Evolutionary conservation across 2,113 vertebrate genomes (phyloP).

Genomic region (Hassar affinis): DNA sequence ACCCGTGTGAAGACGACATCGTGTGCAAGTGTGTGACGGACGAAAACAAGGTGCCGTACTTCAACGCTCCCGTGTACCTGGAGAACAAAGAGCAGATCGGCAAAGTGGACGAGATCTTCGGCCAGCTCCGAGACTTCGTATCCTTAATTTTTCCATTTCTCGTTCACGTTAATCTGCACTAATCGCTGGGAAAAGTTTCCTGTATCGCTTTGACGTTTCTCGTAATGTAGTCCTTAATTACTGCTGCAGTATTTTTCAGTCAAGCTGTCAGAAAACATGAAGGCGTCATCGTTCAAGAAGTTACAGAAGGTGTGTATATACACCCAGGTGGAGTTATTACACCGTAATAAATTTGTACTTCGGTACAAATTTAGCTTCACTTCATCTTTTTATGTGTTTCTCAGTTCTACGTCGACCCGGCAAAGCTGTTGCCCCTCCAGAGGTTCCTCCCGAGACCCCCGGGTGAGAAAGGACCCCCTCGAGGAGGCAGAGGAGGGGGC

Average conservation of each 20-base stretch:
- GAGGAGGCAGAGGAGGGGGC: conserved; percentile 84
- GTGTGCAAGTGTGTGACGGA: conserved; percentile 92
- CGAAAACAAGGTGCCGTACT: conserved; percentile 96
- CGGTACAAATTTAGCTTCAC: background rate
- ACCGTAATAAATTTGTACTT: no score
- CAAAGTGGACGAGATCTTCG: conserved; percentile 98
- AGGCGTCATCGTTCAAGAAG: conserved; percentile 95
- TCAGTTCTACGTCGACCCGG: conserved; percentile 96
- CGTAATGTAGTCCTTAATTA: conserved; percentile 73
- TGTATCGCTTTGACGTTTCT: background rate
- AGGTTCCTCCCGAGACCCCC: conserved; percentile 93
- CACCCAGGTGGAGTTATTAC: background rate
- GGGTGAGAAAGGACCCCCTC: conserved; percentile 86
- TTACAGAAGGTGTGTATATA: conserved; percentile 88
- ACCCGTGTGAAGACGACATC: conserved; percentile 95
- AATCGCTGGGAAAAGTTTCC: no score
- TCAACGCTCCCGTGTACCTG: conserved; percentile 94
- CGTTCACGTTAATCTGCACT: background rate
- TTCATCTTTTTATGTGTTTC: conserved; percentile 2
- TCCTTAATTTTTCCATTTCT: conserved; percentile 73
- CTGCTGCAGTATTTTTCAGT: conserved; percentile 92
- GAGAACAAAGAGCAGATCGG: conserved; percentile 99
- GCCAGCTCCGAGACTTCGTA: conserved; percentile 96
- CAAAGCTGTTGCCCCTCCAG: conserved; percentile 91
- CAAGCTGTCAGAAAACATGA: conserved; percentile 97